Base-by-base conservation (phyloP, 1,140 invertebrate genomes). In the Drosophila carrolli region DNA sequence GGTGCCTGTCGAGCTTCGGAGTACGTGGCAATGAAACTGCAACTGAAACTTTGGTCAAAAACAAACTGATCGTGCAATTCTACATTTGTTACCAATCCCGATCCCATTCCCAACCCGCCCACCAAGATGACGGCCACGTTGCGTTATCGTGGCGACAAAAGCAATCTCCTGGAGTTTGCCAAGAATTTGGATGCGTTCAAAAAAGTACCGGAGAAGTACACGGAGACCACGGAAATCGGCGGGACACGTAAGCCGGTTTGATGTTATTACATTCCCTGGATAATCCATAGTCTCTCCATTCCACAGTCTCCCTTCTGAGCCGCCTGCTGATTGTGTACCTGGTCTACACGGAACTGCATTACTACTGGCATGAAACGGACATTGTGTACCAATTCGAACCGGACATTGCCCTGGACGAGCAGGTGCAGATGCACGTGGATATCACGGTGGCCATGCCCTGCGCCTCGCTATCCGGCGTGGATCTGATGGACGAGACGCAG, bases 391-490 rank as follows among this genome's bases (percentile, higher is more conserved):
- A 96, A 93, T 99, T 98, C 93, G 94, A 95, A 86, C 97, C 98
- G 11, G 98, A 99, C 89, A 96, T 95, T n/a, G 96, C 98, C 61
- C 95, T 97, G 91, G 95, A 98, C 91, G 96, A 95, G 71, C 98
- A 98, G 93, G 92, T 99, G 29, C 95, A 96, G 92, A 96, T 99
- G 78, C 98, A 98, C 93, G 94, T 99, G 50, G 98, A 99, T 92
- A 95, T 99, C 47, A 99, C 98, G 6, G 95, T 99, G 13, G 98
- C 98, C 27, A 99, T 98, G 96, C 96, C 96, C 65, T 99, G 98
- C 93, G 65, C 93, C 94, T 97, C 94, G 66, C 94, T 99, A 5
- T 92, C 91, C 59, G 98, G 98, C 59, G 97, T 98, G 50, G 98
- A 99, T 94, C 96, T 99, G 57, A 93, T 99, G 59, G 98, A 99